Base-by-base conservation (phyloP, 2,797 vertebrate species). In the Heteromormyrus szaboi region DNA sequence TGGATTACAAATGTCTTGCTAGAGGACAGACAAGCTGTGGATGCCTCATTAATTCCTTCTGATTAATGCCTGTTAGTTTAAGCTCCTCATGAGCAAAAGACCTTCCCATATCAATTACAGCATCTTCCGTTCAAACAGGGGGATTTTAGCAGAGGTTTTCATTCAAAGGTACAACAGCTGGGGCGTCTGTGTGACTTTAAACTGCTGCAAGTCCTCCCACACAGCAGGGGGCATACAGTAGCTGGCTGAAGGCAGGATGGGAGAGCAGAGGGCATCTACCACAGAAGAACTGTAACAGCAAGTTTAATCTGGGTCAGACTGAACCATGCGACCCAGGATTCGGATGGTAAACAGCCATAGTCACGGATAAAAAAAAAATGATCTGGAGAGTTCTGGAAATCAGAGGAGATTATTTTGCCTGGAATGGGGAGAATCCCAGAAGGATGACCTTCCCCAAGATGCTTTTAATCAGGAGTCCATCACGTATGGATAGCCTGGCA, bases 391-490 rank as follows among this genome's bases (percentile, higher is more conserved):
- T 56, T 14, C n/a, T 44, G 29, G 89, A 88, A 88, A 93, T 94
- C 22, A 25, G 22, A 3, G 22, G 7, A 25, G 59, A 25, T 62
- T 25, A 25, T 94, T 94, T 96, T 96, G 96, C 96, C 96, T 94
- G 94, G 90, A 91, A 88, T 94, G 92, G 90, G 93, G 95, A 96
- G 96, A 94, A 95, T 93, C 91, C 90, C 93, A 91, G 92, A 92
- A 90, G 89, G 92, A 91, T 92, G 95, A 89, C 89, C 90, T 93
- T 90, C 92, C 94, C 90, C 93, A 93, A 93, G 92, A n/a, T 95
- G 93, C 93, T 92, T 93, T 93, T 92, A 95, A 93, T 94, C 95
- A 91, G 93, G 92, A 90, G 91, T 91, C 88, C 65, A 29, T 90
- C 90, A 90, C 87, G 2, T 44, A 54, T 89, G 92, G 93, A 89